Percentiles rank a stretch among this genome's conserved stretches.
Evolutionary conservation across 2,888 invertebrate species (phyloP).

Genomic region (Bembecia ichneumoniformis): DNA sequence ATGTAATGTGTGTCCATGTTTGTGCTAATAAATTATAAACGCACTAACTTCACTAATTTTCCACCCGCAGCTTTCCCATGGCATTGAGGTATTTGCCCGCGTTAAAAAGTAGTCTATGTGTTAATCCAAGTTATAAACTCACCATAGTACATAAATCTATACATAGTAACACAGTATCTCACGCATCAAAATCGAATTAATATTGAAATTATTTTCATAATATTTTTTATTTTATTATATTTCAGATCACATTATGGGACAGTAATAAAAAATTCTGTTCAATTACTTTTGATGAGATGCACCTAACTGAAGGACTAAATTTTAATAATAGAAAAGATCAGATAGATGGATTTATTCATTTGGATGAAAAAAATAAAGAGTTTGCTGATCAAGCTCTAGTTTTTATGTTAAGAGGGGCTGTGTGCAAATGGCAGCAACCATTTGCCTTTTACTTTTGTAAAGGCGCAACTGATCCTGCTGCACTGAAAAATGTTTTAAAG

Average conservation of each 20-base stretch:
- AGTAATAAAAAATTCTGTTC: neutral
- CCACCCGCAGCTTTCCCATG: no score
- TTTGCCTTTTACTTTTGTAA: slow-evolving; percentile 10
- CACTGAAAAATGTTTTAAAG: slow-evolving; percentile 5
- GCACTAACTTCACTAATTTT: neutral
- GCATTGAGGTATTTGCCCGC: no score
- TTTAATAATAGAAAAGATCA: neutral
- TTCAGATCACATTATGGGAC: neutral
- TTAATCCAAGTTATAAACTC: no score
- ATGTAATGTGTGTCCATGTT: neutral
- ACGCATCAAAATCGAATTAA: no score
- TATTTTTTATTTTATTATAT: neutral
- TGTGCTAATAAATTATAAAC: neutral
- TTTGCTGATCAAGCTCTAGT: slow-evolving; percentile 9
- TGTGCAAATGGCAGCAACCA: slow-evolving; percentile 9
- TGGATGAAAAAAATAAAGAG: slow-evolving; percentile 2
- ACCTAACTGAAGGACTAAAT: neutral
- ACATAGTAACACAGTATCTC: no score
- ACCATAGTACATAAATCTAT: no score
- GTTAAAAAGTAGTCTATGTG: no score
- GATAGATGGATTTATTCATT: slow-evolving; percentile 4
- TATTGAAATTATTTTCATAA: no score
- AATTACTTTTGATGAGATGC: slow-evolving; percentile 1
- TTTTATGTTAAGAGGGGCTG: slow-evolving; percentile 8
- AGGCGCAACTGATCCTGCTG: slow-evolving; percentile 2